Evolutionary conservation across 2,888 invertebrate species (phyloP).

Genomic region (Drosophila merina): DNA sequence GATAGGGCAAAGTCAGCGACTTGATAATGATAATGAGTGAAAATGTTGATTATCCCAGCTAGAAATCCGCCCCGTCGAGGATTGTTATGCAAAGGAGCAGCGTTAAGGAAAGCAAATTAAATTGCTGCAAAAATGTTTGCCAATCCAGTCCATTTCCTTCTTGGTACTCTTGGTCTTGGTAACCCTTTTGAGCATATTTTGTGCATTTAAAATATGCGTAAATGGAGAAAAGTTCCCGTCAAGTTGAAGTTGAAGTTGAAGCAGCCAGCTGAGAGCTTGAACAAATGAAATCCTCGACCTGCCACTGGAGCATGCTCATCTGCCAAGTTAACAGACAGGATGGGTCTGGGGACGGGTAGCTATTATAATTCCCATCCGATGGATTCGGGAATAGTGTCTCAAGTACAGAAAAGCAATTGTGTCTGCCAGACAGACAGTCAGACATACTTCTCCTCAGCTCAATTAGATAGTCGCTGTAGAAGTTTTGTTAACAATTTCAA

Average conservation of each 20-base stretch:
- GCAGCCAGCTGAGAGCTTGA: constrained; percentile 11
- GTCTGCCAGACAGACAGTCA: neutral
- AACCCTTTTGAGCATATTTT: constrained; percentile 28
- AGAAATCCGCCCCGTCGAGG: constrained; percentile 42
- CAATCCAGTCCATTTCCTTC: neutral
- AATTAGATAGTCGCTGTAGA: constrained; percentile 62
- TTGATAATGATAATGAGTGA: constrained; percentile 72
- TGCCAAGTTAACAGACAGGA: constrained; percentile 37
- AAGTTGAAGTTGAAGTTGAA: constrained; percentile 22
- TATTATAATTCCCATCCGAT: constrained; percentile 26
- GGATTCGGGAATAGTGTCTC: constrained; percentile 36
- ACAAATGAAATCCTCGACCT: constrained; percentile 29
- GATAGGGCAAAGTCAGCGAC: constrained; percentile 27
- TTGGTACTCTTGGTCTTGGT: neutral
- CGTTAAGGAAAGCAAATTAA: constrained; percentile 53
- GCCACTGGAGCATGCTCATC: constrained; percentile 25
- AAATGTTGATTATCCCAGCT: constrained; percentile 46
- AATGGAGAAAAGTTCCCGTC: constrained; percentile 6
- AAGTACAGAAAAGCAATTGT: constrained; percentile 17
- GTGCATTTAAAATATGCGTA: constrained; percentile 40
- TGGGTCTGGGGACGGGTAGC: constrained; percentile 1
- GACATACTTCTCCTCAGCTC: constrained; percentile 25
- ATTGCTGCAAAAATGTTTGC: constrained; percentile 66
- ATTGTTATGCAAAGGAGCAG: constrained; percentile 68
- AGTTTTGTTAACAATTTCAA: constrained; percentile 21